Evolutionary conservation across 2,797 vertebrate species (phyloP), one percentile per base, ranked within the genome.

Genomic region (Sebastiscus albofasciatus): DNA sequence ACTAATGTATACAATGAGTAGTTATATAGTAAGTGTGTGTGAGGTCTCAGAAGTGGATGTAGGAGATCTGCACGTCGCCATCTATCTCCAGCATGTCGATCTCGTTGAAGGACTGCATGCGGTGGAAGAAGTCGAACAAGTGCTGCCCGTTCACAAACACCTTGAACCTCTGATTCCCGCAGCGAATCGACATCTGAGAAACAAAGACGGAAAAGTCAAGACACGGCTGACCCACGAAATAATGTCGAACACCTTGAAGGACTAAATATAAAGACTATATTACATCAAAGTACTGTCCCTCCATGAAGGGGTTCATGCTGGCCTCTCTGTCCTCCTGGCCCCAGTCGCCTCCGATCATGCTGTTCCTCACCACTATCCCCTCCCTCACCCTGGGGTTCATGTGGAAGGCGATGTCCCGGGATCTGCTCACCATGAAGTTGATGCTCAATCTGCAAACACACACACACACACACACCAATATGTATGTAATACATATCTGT

Each of bases 281-380:
- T 74, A 97, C 97, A 4, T 97, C 96, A 65, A 97, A 97, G 94
- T 94, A 96, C 74, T 96, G 95, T 34, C 97, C 97, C 27, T 93
- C 94, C 24, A 62, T 39, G 79, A 98, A 97, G 0, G 97, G 97
- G 90, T 93, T 96, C 64, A 82, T 10, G 54, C 73, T 0, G 3
- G 95, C 0, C n/a, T 95, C 93, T 13, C 67, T 79, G 31, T 97
- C 97, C 89, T 97, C 97, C 0, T 83, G 1, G 0, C 97, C 97
- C 97, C 97, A 98, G 0, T 8, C 34, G 0, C 95, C 95, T 0
- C 90, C 94, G 1, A 96, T 46, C 60, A 27, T 77, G 90, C 93
- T 95, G 95, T 98, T 98, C 9, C 97, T 94, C 58, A 97, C 83
- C 80, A 98, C 93, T 0, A 59, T 0, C 0, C 87, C 80, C 11